These are phyloP conservation scores for Parapsyche elsis DNA, from an alignment of 1,140 invertebrate species.

Conservation along the genomic window DNA sequence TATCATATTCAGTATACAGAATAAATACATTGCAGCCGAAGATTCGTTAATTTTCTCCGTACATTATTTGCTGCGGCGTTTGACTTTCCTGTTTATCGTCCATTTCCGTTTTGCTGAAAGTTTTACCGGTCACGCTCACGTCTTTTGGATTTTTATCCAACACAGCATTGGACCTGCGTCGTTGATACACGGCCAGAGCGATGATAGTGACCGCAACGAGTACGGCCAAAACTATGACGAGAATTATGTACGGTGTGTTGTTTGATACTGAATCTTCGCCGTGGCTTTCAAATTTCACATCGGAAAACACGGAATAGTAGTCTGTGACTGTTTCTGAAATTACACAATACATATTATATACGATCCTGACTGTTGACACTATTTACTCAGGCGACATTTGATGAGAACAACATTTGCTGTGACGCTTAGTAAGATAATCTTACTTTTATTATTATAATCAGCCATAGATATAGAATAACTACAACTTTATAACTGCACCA, in stretches of 20 bases:
- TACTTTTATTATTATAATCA: no score
- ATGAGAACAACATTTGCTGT: no score
- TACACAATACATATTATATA: no score
- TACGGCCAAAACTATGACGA: slow-evolving; percentile 44
- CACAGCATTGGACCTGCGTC: slow-evolving; percentile 17
- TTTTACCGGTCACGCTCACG: slow-evolving; percentile 37
- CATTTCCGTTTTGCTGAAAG: slow-evolving; percentile 29
- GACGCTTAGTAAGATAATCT: no score
- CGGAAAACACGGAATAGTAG: background rate
- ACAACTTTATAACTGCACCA: no score
- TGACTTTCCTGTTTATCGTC: slow-evolving; percentile 12
- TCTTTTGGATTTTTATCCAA: slow-evolving; percentile 20
- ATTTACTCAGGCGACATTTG: no score
- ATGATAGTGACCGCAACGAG: slow-evolving; percentile 48
- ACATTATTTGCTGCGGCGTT: slow-evolving; percentile 14
- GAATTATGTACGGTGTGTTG: slow-evolving; percentile 43
- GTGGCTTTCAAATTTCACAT: background rate
- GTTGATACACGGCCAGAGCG: slow-evolving; percentile 40
- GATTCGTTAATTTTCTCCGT: background rate
- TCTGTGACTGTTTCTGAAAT: background rate
- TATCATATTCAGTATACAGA: background rate
- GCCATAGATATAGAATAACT: no score
- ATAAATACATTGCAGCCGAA: background rate
- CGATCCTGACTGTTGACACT: no score
- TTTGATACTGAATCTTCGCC: slow-evolving; percentile 16